Evolutionary conservation across 2,797 vertebrate species (phyloP).

Genomic region (Notolabrus celidotus): DNA sequence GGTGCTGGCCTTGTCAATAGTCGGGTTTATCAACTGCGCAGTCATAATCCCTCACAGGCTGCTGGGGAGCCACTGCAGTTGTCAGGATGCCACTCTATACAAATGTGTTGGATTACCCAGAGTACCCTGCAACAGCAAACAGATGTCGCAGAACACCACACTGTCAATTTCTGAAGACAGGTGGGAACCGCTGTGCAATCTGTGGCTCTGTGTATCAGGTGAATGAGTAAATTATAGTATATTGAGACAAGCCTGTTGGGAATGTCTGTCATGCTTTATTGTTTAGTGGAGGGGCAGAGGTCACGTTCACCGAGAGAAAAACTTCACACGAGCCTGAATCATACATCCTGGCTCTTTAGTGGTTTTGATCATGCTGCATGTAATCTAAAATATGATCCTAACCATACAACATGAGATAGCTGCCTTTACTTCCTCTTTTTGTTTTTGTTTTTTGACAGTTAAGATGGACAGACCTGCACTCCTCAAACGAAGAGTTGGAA

Average conservation of each 20-base stretch:
- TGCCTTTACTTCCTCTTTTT: too few species aligned
- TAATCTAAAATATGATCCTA: too few species aligned
- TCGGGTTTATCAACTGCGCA: constrained; percentile 74
- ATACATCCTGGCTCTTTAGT: not conserved
- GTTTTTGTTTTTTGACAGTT: too few species aligned
- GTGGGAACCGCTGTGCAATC: constrained; percentile 70
- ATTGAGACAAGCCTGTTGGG: constrained; percentile 46
- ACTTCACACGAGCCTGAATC: constrained; percentile 5
- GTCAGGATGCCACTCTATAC: constrained; percentile 69
- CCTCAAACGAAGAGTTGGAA: too few species aligned
- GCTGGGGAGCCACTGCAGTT: constrained; percentile 69
- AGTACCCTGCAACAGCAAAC: constrained; percentile 68
- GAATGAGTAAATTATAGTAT: constrained; percentile 63
- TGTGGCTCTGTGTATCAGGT: constrained; percentile 54
- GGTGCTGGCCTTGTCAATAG: constrained; percentile 65
- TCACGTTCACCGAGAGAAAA: not conserved
- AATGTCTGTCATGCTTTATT: not conserved
- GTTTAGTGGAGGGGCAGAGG: not conserved
- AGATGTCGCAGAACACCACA: constrained; percentile 71
- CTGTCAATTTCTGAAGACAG: constrained; percentile 77
- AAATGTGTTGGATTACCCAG: constrained; percentile 77
- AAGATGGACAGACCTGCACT: too few species aligned
- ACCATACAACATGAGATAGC: too few species aligned
- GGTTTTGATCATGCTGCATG: not conserved
- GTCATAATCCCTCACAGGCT: constrained; percentile 76